Conservation (phyloP, 2,113 vertebrate genomes). For the Misgurnus anguillicaudatus region DNA sequence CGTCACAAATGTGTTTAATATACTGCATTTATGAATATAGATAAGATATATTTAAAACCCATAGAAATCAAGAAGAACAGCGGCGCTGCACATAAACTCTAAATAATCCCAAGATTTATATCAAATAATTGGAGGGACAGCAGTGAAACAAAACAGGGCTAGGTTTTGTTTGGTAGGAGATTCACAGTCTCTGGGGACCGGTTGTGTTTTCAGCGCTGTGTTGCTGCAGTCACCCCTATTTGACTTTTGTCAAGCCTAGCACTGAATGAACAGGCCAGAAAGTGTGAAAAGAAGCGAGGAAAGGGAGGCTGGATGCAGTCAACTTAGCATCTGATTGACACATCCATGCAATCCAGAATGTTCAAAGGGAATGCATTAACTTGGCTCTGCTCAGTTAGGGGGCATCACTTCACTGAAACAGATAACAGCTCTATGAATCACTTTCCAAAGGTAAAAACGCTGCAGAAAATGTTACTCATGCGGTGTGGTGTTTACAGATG, state of each 20-base stretch:
- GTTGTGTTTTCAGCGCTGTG: background rate
- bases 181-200: conserved; percentile 33
- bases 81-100: conserved; percentile 39
- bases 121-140: conserved; percentile 51
- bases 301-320: conserved; percentile 18
- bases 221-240: conserved; percentile 25
- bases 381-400: conserved; percentile 24
- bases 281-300: conserved; percentile 16
- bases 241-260: conserved; percentile 18
- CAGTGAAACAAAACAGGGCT: conserved; percentile 36
- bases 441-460: conserved; percentile 31
- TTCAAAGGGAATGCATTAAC: conserved; percentile 51
- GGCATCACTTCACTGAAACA: conserved; percentile 33
- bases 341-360: conserved; percentile 32
- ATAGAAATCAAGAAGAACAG: no score
- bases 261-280: conserved; percentile 7
- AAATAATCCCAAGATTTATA: conserved; percentile 50
- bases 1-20: no score
- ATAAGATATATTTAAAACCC: no score
- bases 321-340: conserved; percentile 20
- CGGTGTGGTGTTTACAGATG: conserved; percentile 31
- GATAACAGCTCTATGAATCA: conserved; percentile 7
- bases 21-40: no score
- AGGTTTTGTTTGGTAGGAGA: conserved; percentile 13
- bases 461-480: conserved; percentile 7